A percentile compares a stretch with the other conserved stretches of the same genome.
Conservation (phyloP, 2,888 invertebrate species). For the Pantelozetes paolii region DNA sequence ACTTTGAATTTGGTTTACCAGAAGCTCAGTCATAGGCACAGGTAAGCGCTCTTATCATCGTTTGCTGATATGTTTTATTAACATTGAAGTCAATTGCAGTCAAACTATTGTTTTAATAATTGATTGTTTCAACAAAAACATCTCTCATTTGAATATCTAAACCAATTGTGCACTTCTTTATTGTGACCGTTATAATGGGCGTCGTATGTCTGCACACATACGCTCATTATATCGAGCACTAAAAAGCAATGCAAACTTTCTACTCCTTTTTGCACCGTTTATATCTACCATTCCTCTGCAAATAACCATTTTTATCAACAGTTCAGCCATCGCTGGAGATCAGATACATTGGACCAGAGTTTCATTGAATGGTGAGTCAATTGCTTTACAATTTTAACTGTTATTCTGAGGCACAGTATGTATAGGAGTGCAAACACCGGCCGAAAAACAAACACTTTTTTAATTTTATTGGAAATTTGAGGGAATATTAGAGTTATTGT, state of each 20-base stretch:
- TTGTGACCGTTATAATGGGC: constrained; percentile 45
- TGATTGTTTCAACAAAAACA: not conserved
- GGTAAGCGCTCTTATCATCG: not conserved
- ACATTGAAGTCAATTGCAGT: not conserved
- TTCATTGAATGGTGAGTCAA: not conserved
- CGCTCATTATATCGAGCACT: constrained; percentile 43
- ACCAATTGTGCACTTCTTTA: not conserved
- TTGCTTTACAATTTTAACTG: not conserved
- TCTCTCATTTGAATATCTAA: not conserved
- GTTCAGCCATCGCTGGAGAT: not conserved
- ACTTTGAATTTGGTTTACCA: not conserved
- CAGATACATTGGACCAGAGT: no score
- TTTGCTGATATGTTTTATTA: not conserved
- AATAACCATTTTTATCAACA: not conserved
- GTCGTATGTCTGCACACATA: constrained; percentile 15
- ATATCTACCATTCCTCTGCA: not conserved
- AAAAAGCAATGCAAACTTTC: constrained; percentile 7
- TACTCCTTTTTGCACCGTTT: not conserved
- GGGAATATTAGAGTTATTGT: not conserved
- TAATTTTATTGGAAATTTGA: not conserved
- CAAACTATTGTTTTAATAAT: not conserved
- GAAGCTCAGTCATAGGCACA: not conserved
- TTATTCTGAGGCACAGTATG: no score
- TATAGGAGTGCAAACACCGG: not conserved
- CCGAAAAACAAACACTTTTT: not conserved